phyloP scores from a whole-genome alignment of 2,888 invertebrate genomes.

The Tinea pellionella region DNA sequence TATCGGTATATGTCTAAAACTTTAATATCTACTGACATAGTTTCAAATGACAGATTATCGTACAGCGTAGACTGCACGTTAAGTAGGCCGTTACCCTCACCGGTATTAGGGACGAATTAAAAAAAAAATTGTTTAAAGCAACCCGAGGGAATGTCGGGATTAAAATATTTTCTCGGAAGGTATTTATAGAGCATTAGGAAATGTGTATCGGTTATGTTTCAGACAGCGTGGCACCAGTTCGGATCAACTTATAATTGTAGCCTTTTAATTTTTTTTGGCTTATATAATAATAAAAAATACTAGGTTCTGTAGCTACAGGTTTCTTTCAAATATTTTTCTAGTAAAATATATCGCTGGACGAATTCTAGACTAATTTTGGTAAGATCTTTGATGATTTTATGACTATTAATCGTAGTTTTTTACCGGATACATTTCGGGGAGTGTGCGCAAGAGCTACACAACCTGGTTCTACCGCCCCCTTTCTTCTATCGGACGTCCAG shows the following conservation, averaged over 20 bases:
- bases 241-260: slow-evolving; percentile 19
- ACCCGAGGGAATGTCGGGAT: slow-evolving; percentile 55
- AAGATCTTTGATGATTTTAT: no score
- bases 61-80: slow-evolving; percentile 28
- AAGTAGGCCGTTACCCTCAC: slow-evolving; percentile 42
- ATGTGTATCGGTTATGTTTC: slow-evolving; percentile 59
- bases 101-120: slow-evolving; percentile 28
- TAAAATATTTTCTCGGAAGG: slow-evolving; percentile 59
- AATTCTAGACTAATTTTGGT: no score
- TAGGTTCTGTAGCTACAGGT: no score
- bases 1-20: neutral
- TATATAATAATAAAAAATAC: no score
- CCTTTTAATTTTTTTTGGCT: neutral
- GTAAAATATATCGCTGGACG: no score
- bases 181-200: slow-evolving; percentile 45
- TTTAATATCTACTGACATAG: slow-evolving; percentile 39
- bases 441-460: no score
- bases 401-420: no score
- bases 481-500: no score
- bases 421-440: no score
- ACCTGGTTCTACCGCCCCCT: no score
- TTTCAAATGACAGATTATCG: slow-evolving; percentile 38
- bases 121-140: slow-evolving; percentile 33
- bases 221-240: slow-evolving; percentile 65
- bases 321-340: no score